Percentiles rank a stretch among this genome's conserved stretches.
These are phyloP conservation scores for Corythaeola cristata DNA, from an alignment of 2,113 vertebrate species.

Conservation along the genomic window DNA sequence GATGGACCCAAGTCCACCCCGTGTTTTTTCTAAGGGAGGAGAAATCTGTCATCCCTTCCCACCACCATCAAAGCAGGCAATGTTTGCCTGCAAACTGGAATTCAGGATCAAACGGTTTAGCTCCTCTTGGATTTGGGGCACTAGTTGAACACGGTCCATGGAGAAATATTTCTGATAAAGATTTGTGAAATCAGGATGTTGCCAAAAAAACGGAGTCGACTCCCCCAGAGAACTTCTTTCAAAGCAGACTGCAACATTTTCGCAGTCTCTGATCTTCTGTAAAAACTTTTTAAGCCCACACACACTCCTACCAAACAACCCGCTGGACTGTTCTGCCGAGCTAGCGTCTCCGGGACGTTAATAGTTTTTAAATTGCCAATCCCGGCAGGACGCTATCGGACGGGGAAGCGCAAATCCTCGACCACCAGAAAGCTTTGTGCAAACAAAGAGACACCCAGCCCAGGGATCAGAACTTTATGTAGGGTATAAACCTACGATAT, in stretches of 20 bases:
- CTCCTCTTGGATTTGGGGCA: neutral
- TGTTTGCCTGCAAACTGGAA: neutral
- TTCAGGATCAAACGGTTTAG: neutral
- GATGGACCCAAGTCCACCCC: neutral
- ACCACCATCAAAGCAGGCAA: neutral
- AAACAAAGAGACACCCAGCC: neutral
- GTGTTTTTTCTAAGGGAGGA: neutral
- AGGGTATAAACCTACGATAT: neutral
- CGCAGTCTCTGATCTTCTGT: constrained; percentile 1
- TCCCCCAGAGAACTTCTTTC: neutral
- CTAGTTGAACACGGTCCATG: neutral
- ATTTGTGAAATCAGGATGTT: neutral
- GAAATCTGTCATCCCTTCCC: neutral
- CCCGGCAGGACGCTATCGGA: neutral
- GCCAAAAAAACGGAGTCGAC: neutral
- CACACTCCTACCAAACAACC: neutral
- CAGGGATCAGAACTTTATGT: no score
- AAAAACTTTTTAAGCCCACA: constrained; percentile 43
- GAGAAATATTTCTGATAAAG: constrained; percentile 3
- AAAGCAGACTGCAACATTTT: constrained; percentile 30
- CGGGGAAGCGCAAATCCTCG: accelerated
- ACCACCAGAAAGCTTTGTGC: neutral
- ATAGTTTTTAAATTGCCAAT: neutral
- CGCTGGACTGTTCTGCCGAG: neutral
- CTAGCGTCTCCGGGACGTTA: neutral